These are phyloP conservation scores for Cartodere bifasciata DNA, from an alignment of 2,888 invertebrate species.

Conservation along the genomic window DNA sequence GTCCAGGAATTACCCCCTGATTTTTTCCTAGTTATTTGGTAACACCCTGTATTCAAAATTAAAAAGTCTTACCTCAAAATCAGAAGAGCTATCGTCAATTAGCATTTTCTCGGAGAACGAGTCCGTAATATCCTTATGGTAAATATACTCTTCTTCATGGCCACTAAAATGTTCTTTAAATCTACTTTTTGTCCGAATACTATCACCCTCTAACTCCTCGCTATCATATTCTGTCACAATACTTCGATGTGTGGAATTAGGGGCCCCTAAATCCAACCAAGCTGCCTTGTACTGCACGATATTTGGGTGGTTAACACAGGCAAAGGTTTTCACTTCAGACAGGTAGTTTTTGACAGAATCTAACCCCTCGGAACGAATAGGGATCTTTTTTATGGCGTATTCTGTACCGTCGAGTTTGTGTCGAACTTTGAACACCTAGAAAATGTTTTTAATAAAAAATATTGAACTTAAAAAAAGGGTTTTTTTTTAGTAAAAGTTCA, in stretches of 20 bases:
- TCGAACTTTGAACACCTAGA: slow-evolving; percentile 47
- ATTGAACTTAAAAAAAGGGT: too few species aligned
- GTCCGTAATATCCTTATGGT: slow-evolving; percentile 15
- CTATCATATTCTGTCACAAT: slow-evolving; percentile 35
- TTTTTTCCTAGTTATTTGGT: too few species aligned
- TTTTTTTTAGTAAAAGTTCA: too few species aligned
- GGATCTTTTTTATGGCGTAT: slow-evolving; percentile 71
- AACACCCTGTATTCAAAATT: slow-evolving; percentile 16
- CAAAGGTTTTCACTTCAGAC: slow-evolving; percentile 68
- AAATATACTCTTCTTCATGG: slow-evolving; percentile 20
- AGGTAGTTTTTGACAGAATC: slow-evolving; percentile 52
- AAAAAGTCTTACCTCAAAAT: slow-evolving; percentile 31
- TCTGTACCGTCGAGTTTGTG: slow-evolving; percentile 63
- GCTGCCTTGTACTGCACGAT: slow-evolving; percentile 75
- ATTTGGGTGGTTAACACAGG: slow-evolving; percentile 64
- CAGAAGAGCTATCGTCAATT: slow-evolving; percentile 20
- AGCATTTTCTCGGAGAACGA: slow-evolving; percentile 19
- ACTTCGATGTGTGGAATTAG: slow-evolving; percentile 23
- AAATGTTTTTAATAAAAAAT: slow-evolving; percentile 9
- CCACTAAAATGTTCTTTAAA: slow-evolving; percentile 8
- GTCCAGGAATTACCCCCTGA: too few species aligned
- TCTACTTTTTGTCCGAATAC: slow-evolving; percentile 3
- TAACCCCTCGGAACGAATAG: slow-evolving; percentile 49
- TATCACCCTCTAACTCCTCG: slow-evolving; percentile 20
- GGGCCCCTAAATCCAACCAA: slow-evolving; percentile 58